phyloP scores from a whole-genome alignment of 2,888 invertebrate genomes.

The Smittia aterrima region DNA sequence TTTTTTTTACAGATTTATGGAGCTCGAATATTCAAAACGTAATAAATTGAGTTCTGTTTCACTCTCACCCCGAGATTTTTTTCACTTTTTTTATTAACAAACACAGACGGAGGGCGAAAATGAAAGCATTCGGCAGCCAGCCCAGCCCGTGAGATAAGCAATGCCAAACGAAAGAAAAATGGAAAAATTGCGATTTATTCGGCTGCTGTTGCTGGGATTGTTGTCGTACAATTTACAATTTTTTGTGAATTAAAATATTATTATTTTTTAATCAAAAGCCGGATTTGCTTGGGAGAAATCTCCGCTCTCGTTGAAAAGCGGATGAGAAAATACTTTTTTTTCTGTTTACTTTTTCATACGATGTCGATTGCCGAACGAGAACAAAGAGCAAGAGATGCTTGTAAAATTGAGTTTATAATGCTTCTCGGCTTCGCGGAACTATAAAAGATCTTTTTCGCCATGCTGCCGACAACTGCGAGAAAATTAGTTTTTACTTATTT shows the following conservation, averaged over 20 bases:
- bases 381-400: not conserved
- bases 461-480: conserved; percentile 21
- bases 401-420: conserved; percentile 8
- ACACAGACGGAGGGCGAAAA: not conserved
- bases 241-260: conserved; percentile 37
- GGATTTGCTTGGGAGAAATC: conserved; percentile 18
- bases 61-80: conserved; percentile 2
- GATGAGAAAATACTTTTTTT: not conserved
- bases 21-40: conserved; percentile 29
- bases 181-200: conserved; percentile 9
- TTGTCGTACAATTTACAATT: conserved; percentile 25
- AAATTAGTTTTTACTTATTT: conserved; percentile 39
- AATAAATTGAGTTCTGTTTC: conserved; percentile 29
- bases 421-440: not conserved
- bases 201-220: not conserved
- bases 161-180: not conserved
- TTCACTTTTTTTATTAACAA: conserved; percentile 2
- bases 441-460: conserved; percentile 6
- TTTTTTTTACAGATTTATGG: conserved; percentile 1
- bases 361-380: conserved; percentile 6
- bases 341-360: not conserved
- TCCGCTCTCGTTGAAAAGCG: not conserved
- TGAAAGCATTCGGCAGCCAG: not conserved
- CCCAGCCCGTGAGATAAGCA: not conserved
- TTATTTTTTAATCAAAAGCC: conserved; percentile 39